Evolutionary conservation across 2,113 vertebrate species (phyloP).

Genomic region (Psilopsiagon aymara): DNA sequence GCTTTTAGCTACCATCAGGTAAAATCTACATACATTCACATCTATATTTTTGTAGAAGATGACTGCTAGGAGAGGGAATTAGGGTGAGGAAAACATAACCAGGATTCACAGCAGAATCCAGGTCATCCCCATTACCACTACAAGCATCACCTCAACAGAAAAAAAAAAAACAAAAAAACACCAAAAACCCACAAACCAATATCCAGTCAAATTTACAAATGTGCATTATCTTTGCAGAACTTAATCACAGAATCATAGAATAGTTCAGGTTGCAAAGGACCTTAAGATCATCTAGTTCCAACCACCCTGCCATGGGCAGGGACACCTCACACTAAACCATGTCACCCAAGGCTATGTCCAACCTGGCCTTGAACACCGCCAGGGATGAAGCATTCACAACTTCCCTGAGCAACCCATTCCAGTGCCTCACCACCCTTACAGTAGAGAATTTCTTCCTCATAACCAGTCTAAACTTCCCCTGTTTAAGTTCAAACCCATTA

Average conservation of each 20-base stretch:
- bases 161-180: not conserved
- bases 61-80: not conserved
- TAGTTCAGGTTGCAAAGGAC: too few relatives aligned
- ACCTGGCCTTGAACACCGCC: too few relatives aligned
- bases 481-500: too few relatives aligned
- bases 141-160: not conserved
- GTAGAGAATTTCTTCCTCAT: too few relatives aligned
- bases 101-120: not conserved
- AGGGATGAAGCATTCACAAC: too few relatives aligned
- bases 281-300: too few relatives aligned
- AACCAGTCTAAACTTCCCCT: too few relatives aligned
- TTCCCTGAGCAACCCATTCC: too few relatives aligned
- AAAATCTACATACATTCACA: not conserved
- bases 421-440: too few relatives aligned
- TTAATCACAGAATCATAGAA: not conserved
- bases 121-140: not conserved
- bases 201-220: not conserved
- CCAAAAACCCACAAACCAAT: not conserved
- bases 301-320: too few relatives aligned
- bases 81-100: not conserved
- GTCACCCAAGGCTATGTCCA: too few relatives aligned
- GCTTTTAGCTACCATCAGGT: not conserved
- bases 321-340: too few relatives aligned
- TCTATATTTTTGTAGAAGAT: not conserved
- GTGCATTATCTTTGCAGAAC: not conserved